phyloP scores from a whole-genome alignment of 2,888 invertebrate genomes.

The Polydrusus tereticollis region DNA sequence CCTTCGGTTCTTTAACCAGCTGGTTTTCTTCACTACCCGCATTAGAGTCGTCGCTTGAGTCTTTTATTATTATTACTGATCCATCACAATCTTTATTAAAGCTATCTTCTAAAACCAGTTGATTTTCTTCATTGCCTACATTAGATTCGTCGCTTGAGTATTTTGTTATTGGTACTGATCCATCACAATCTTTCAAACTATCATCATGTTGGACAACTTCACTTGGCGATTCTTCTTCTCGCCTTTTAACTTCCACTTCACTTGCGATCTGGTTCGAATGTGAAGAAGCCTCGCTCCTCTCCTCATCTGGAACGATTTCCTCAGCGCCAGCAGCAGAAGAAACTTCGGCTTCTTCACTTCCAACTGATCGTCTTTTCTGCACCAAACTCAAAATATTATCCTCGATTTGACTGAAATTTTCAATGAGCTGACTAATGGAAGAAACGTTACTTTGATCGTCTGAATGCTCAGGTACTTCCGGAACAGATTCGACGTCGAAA shows the following conservation, averaged over 20 bases:
- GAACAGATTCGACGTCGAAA: constrained; percentile 54
- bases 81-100: neutral
- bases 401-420: constrained; percentile 58
- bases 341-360: neutral
- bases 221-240: neutral
- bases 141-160: neutral
- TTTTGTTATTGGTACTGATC: constrained; percentile 4
- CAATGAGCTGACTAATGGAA: constrained; percentile 58
- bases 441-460: constrained; percentile 54
- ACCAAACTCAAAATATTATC: constrained; percentile 56
- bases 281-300: constrained; percentile 4
- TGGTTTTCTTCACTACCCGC: constrained; percentile 7
- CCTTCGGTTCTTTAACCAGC: neutral
- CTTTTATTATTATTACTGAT: constrained; percentile 12
- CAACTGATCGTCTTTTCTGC: constrained; percentile 9
- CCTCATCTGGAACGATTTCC: neutral
- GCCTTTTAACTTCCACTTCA: constrained; percentile 10
- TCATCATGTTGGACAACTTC: neutral
- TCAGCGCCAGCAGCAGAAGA: neutral
- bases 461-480: constrained; percentile 31
- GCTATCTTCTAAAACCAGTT: neutral
- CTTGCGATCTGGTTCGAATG: constrained; percentile 11
- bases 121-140: constrained; percentile 6
- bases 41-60: neutral
- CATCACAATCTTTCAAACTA: neutral